These are phyloP conservation scores for Labroides dimidiatus DNA, from an alignment of 2,797 vertebrate genomes.

Conservation along the genomic window DNA sequence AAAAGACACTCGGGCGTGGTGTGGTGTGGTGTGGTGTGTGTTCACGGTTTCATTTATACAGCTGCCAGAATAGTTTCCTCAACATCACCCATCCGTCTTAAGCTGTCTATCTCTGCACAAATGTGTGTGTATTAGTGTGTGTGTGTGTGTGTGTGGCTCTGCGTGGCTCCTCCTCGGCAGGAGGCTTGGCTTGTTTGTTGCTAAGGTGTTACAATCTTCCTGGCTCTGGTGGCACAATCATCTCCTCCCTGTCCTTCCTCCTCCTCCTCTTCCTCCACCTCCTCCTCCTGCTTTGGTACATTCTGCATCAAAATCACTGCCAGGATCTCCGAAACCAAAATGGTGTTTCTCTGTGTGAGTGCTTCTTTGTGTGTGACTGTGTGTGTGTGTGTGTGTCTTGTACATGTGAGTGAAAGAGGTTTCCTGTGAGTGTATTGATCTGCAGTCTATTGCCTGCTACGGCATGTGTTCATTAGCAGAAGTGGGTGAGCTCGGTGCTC, in stretches of 20 bases:
- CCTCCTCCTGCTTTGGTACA: constrained; percentile 38
- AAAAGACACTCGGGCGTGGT: constrained; percentile 1
- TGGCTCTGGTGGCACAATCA: constrained; percentile 71
- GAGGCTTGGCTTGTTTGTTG: constrained; percentile 84
- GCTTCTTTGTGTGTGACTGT: constrained; percentile 12
- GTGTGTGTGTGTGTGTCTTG: constrained; percentile 4
- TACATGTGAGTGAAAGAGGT: constrained; percentile 42
- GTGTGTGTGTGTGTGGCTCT: constrained; percentile 32
- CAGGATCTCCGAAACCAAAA: constrained; percentile 46
- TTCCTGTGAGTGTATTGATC: constrained; percentile 66
- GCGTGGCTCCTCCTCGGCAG: constrained; percentile 73
- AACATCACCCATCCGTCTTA: constrained; percentile 48
- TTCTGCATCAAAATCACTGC: constrained; percentile 49
- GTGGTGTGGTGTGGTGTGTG: constrained; percentile 13
- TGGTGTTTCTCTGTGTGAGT: constrained; percentile 35
- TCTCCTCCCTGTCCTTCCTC: constrained; percentile 59
- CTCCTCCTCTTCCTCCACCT: constrained; percentile 48
- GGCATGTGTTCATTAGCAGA: constrained; percentile 69
- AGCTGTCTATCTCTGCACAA: constrained; percentile 25
- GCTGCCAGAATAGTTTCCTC: constrained; percentile 49
- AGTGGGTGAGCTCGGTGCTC: constrained; percentile 54
- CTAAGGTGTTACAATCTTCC: constrained; percentile 86
- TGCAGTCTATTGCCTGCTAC: constrained; percentile 54
- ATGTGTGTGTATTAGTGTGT: constrained; percentile 16
- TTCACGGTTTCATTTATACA: constrained; percentile 38